Evolutionary conservation across 2,888 invertebrate genomes (phyloP), one percentile per base, ranked within the genome.

Genomic region (Eupithecia tripunctaria): DNA sequence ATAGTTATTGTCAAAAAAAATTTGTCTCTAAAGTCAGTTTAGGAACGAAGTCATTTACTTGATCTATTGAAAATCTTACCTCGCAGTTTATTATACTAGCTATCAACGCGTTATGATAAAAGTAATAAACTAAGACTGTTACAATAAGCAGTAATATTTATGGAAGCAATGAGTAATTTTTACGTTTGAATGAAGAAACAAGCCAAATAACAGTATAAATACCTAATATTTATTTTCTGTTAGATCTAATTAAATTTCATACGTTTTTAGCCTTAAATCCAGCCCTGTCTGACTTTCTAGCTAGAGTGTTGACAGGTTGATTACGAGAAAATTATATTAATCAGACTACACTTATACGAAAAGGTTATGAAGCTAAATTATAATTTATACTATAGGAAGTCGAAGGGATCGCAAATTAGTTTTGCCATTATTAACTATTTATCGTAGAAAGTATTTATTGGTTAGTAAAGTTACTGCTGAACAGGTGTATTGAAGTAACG

Each of bases 291-390:
- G 43, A 66, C 74, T 74, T 74, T 74, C 74, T 71, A 71, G 59
- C 7, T 29, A 12, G 29, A 60, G 56, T 69, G 74, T 71, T 71
- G 74, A 74, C 74, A 74, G 63, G 71, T 74, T 69, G 74, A 71
- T 74, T 74, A 74, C 67, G 68, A 69, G 71, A 63, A 71, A 71
- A 74, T 74, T 74, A 74, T 71, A 74, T 43, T 71, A 74, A 74
- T 71, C 74, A 71, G 71, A 71, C 71, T 62, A 18, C 8, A 27
- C 8, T n/a, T 43, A 6, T 43, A 41, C 36, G 27, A 56, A 71
- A 69, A 74, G 67, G 71, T 68, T 74, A 71, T 10, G 56, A 25
- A 32, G 60, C n/a, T 43, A 18, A 25, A 67, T 63, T 65, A 68
- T 27, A n/a, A 70, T 64, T 63, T 59, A 56, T 59, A 70, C 51